Conservation (phyloP, 1,140 invertebrate species). For the Atopsyche davidsoni region DNA sequence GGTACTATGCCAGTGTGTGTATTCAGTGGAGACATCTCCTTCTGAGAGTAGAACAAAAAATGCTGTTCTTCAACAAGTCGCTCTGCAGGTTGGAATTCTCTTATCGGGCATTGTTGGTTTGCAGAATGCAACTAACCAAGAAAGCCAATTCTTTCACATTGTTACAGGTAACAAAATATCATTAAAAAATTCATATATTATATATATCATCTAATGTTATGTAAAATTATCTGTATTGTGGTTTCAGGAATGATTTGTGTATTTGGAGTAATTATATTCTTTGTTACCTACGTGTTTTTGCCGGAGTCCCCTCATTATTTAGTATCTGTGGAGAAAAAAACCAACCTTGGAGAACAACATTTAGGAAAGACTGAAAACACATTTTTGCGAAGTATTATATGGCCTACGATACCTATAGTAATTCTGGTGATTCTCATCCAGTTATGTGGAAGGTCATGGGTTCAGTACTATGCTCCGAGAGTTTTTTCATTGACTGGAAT, state of each 20-base stretch:
- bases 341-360: constrained; percentile 1
- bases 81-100: constrained; percentile 8
- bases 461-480: constrained; percentile 8
- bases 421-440: constrained; percentile 4
- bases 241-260: constrained; percentile 12
- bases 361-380: constrained; percentile 1
- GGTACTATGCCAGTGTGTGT: constrained; percentile 11
- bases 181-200: neutral
- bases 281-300: constrained; percentile 9
- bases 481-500: constrained; percentile 9
- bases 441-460: constrained; percentile 9
- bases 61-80: constrained; percentile 5
- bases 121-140: constrained; percentile 13
- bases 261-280: constrained; percentile 9
- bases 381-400: neutral
- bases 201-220: neutral
- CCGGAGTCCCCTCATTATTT: constrained; percentile 13
- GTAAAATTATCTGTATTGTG: too few relatives aligned
- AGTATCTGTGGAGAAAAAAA: constrained; percentile 4
- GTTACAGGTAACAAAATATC: constrained; percentile 7
- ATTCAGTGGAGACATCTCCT: constrained; percentile 8
- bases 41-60: neutral
- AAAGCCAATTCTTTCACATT: constrained; percentile 9
- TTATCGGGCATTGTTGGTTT: constrained; percentile 9
- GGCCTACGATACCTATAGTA: neutral